A percentile compares a stretch with the other conserved stretches of the same genome.
phyloP scores from a whole-genome alignment of 2,888 invertebrate species.

The Agriopis aurantiaria region DNA sequence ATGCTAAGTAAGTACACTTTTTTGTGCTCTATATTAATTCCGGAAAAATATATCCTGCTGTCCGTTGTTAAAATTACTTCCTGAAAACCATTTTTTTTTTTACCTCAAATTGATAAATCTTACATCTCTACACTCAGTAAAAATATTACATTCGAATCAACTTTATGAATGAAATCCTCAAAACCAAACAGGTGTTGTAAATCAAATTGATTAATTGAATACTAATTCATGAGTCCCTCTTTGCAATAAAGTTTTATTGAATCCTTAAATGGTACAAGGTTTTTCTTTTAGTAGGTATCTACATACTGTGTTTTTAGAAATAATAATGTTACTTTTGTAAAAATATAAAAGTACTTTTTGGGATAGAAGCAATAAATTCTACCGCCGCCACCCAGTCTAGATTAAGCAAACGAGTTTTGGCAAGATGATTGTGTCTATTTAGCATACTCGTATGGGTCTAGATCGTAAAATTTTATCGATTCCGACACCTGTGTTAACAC shows the following conservation, averaged over 20 bases:
- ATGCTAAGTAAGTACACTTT: conserved; percentile 76
- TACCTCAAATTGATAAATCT: background rate
- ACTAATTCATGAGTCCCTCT: conserved; percentile 30
- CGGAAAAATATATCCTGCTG: background rate
- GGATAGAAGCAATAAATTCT: conserved; percentile 59
- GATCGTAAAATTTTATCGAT: conserved; percentile 82
- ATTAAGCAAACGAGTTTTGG: conserved; percentile 67
- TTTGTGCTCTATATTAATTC: background rate
- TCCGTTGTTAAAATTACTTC: background rate
- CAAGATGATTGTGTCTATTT: conserved; percentile 65
- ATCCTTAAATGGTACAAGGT: conserved; percentile 27
- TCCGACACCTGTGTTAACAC: conserved; percentile 76
- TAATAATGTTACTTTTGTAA: conserved; percentile 13
- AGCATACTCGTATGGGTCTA: conserved; percentile 75
- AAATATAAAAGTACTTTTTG: conserved; percentile 35
- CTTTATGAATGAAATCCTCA: conserved; percentile 42
- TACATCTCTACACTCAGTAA: background rate
- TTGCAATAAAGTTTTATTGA: conserved; percentile 34
- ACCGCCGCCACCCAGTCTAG: conserved; percentile 81
- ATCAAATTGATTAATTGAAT: conserved; percentile 44
- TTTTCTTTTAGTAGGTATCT: conserved; percentile 17
- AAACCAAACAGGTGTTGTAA: conserved; percentile 30
- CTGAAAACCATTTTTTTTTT: background rate
- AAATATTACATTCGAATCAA: conserved; percentile 15
- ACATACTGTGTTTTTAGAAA: conserved; percentile 17